Conservation (phyloP, 2,797 vertebrate species). For the Sebastes hubbsi region DNA sequence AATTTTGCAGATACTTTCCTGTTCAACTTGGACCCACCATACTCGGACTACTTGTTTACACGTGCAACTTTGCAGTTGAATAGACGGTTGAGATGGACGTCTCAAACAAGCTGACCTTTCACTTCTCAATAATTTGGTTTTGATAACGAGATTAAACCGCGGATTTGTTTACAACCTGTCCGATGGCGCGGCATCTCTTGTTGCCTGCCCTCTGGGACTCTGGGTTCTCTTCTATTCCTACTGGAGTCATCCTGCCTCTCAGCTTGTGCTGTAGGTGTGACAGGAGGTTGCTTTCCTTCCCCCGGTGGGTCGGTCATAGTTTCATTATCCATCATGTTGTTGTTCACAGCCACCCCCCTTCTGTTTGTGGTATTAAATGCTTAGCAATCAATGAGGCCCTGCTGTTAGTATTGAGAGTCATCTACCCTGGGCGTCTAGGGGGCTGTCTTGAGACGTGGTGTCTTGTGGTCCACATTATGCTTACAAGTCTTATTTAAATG, state of each 20-base stretch:
- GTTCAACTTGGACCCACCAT: not conserved
- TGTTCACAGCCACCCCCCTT: slow-evolving; percentile 29
- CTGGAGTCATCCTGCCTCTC: slow-evolving; percentile 26
- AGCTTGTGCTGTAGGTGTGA: slow-evolving; percentile 36
- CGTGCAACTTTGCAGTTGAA: not conserved
- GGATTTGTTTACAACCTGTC: slow-evolving; percentile 43
- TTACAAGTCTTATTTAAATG: not conserved
- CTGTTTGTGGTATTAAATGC: slow-evolving; percentile 55
- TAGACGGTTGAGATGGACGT: not conserved
- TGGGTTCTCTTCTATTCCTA: not conserved
- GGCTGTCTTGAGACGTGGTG: not conserved
- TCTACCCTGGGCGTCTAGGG: not conserved
- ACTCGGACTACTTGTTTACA: not conserved
- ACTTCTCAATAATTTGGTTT: slow-evolving; percentile 8
- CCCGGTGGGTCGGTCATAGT: slow-evolving; percentile 27
- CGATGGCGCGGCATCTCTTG: not conserved
- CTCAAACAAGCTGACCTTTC: slow-evolving; percentile 23
- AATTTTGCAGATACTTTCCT: not conserved
- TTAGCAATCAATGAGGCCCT: slow-evolving; percentile 45
- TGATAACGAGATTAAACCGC: slow-evolving; percentile 22
- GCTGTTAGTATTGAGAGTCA: slow-evolving; percentile 28
- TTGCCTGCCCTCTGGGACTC: slow-evolving; percentile 9
- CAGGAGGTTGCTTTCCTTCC: slow-evolving; percentile 36
- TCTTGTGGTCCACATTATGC: not conserved
- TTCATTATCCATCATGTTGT: slow-evolving; percentile 48